A percentile compares a stretch with the other conserved stretches of the same genome.
phyloP scores from a whole-genome alignment of 2,888 invertebrate genomes.

The Ryuthela nishihirai region DNA sequence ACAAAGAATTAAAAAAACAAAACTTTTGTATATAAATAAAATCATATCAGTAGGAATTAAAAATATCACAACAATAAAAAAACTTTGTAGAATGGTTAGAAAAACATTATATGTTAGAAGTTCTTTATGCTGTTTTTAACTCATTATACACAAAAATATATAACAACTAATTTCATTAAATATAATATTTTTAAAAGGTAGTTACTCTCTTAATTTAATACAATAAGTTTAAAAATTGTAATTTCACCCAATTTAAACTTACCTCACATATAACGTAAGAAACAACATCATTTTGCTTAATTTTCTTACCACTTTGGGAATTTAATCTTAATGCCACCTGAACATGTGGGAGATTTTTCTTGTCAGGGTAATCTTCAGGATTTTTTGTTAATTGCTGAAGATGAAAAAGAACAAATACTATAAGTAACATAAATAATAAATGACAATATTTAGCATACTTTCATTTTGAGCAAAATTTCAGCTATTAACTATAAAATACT shows the following conservation, averaged over 20 bases:
- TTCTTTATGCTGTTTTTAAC: no score
- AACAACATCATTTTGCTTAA: slow-evolving; percentile 91
- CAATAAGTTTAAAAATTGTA: slow-evolving; percentile 4
- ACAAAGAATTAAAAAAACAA: no score
- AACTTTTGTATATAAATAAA: no score
- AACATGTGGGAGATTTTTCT: slow-evolving; percentile 78
- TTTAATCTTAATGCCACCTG: slow-evolving; percentile 88
- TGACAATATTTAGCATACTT: no score
- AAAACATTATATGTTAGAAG: no score
- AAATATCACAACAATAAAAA: no score
- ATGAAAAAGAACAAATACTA: slow-evolving; percentile 3
- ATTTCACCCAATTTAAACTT: slow-evolving; percentile 21
- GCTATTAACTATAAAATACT: no score
- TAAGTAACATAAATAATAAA: no score
- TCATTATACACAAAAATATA: slow-evolving; percentile 2
- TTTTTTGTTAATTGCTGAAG: slow-evolving; percentile 79
- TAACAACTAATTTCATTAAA: slow-evolving; percentile 1
- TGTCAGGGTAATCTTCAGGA: slow-evolving; percentile 86
- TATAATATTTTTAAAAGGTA: not conserved
- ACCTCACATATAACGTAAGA: slow-evolving; percentile 89
- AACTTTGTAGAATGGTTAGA: no score
- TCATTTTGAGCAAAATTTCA: no score
- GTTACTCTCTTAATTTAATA: not conserved
- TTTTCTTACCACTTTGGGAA: slow-evolving; percentile 67
- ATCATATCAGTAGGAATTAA: no score